These are phyloP conservation scores for Aphelenchoides fujianensis DNA, from an alignment of 1,140 invertebrate species.

Conservation along the genomic window DNA sequence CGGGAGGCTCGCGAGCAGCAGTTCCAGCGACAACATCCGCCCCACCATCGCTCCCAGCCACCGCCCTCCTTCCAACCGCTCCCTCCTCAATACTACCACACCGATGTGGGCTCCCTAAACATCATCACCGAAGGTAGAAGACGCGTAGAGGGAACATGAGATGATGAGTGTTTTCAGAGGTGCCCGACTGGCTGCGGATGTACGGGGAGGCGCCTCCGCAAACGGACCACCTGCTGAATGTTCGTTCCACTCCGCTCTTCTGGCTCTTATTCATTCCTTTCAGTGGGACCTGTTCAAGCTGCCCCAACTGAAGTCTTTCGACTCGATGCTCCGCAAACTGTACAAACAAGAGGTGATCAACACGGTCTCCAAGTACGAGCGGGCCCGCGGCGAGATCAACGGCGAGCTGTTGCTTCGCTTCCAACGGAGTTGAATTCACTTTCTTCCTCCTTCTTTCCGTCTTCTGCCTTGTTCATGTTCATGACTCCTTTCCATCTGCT, in stretches of 20 bases:
- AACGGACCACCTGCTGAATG: constrained; percentile 45
- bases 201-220: constrained; percentile 46
- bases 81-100: constrained; percentile 6
- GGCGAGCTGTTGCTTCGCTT: constrained; percentile 33
- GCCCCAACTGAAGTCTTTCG: constrained; percentile 39
- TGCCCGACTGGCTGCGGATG: constrained; percentile 38
- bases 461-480: too few species aligned
- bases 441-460: too few species aligned
- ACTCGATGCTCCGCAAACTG: constrained; percentile 46
- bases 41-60: background rate
- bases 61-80: background rate
- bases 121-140: constrained; percentile 34
- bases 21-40: constrained; percentile 5
- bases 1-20: too few species aligned
- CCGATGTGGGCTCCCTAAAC: constrained; percentile 32
- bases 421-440: constrained; percentile 10
- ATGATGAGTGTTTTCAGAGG: constrained; percentile 25
- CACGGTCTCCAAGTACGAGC: constrained; percentile 51
- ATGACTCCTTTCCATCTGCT: too few species aligned
- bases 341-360: constrained; percentile 52
- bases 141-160: background rate
- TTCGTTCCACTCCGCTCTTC: constrained; percentile 29
- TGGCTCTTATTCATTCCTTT: constrained; percentile 22
- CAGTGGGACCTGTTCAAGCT: constrained; percentile 46
- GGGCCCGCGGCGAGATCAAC: constrained; percentile 43